Evolutionary conservation across 2,797 vertebrate genomes (phyloP).

Genomic region (Catostomus latipinnis): DNA sequence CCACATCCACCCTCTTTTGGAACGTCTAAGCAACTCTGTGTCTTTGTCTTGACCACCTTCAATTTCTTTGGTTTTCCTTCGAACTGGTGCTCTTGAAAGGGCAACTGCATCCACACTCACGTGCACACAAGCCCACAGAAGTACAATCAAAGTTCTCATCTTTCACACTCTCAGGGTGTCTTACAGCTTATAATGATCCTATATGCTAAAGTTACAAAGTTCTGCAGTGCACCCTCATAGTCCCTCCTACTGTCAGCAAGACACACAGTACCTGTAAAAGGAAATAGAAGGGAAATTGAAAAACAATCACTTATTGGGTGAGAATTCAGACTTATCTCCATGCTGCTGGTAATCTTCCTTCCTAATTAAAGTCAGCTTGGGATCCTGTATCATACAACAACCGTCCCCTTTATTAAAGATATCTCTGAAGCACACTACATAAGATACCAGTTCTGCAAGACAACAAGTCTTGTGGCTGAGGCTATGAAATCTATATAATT

Average conservation of each 20-base stretch:
- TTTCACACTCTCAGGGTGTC: constrained; percentile 44
- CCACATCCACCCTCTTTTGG: constrained; percentile 96
- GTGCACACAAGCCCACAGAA: constrained; percentile 65
- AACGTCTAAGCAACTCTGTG: constrained; percentile 78
- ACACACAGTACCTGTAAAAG: constrained; percentile 56
- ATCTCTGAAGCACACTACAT: constrained; percentile 35
- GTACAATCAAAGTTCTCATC: constrained; percentile 69
- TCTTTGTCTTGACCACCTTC: constrained; percentile 52
- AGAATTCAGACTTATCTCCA: constrained; percentile 13
- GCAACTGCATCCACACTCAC: constrained; percentile 63
- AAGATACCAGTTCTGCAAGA: constrained; percentile 39
- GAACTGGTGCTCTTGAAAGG: constrained; percentile 72
- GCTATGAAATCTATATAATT: constrained; percentile 61
- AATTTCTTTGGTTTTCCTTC: constrained; percentile 31
- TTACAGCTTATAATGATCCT: constrained; percentile 57
- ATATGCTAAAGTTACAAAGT: constrained; percentile 65
- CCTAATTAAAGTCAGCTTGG: constrained; percentile 52
- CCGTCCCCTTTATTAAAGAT: constrained; percentile 54
- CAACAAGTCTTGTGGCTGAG: constrained; percentile 24
- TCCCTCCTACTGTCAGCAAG: constrained; percentile 55
- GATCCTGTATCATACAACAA: constrained; percentile 37
- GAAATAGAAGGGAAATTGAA: constrained; percentile 29
- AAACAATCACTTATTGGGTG: constrained; percentile 41
- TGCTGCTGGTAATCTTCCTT: constrained; percentile 13
- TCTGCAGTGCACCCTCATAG: constrained; percentile 64